phyloP scores from a whole-genome alignment of 35 echinoderm and acorn worm species.

The Eucidaris tribuloides region DNA sequence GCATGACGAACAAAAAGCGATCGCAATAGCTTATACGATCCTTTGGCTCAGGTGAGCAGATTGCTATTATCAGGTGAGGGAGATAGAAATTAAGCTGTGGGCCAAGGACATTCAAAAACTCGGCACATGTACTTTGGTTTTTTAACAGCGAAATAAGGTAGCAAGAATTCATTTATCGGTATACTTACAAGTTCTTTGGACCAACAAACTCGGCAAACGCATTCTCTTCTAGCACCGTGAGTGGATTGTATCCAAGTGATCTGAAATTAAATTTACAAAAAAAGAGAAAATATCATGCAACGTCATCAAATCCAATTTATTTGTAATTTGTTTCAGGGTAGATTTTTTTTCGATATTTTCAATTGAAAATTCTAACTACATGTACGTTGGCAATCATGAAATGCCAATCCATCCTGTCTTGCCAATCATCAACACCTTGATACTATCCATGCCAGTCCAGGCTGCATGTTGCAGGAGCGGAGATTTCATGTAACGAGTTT shows the following conservation, averaged over 20 bases:
- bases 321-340: too few relatives aligned
- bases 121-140: too few relatives aligned
- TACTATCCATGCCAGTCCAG: too few relatives aligned
- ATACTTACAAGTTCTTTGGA: background rate
- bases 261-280: background rate
- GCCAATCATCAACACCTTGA: too few relatives aligned
- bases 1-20: background rate
- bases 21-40: background rate
- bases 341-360: too few relatives aligned
- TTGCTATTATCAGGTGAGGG: background rate
- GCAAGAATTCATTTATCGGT: background rate
- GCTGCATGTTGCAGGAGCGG: too few relatives aligned
- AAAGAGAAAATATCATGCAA: background rate
- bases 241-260: background rate
- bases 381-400: too few relatives aligned
- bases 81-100: background rate
- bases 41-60: background rate
- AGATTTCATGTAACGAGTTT: too few relatives aligned
- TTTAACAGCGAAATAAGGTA: background rate
- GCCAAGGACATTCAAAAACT: background rate
- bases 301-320: background rate
- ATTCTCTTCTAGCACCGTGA: background rate
- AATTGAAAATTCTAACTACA: too few relatives aligned
- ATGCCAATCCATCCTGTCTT: too few relatives aligned
- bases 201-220: constrained; percentile 6